These are phyloP conservation scores for Turritopsis rubra DNA, from an alignment of 30 jellyfish, hydroid and myxozoan species.

Conservation along the genomic window DNA sequence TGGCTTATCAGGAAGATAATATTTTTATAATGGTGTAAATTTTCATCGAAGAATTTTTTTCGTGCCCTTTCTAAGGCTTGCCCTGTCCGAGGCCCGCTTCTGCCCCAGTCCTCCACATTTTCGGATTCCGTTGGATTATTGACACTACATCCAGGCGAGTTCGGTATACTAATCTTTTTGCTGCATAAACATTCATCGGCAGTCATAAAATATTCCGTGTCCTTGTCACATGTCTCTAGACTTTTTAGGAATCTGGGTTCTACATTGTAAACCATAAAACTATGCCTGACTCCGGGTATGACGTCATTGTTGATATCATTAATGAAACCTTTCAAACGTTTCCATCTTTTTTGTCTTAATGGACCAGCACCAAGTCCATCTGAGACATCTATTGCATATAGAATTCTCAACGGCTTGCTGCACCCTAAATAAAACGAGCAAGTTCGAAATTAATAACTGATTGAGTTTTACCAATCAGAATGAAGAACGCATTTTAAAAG, in stretches of 20 bases:
- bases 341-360: slow-evolving; percentile 71
- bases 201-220: slow-evolving; percentile 79
- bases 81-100: slow-evolving; percentile 94
- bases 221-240: slow-evolving; percentile 79
- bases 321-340: slow-evolving; percentile 71
- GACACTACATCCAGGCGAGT: slow-evolving; percentile 67
- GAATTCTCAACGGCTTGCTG: slow-evolving; percentile 65
- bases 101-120: slow-evolving; percentile 93
- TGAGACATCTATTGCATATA: slow-evolving; percentile 88
- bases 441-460: too few relatives aligned
- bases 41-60: slow-evolving; percentile 31
- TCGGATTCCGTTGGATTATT: slow-evolving; percentile 80
- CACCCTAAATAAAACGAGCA: slow-evolving; percentile 44
- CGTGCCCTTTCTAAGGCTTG: slow-evolving; percentile 78
- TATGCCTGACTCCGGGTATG: slow-evolving; percentile 57
- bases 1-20: slow-evolving; percentile 82
- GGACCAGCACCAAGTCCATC: slow-evolving; percentile 95
- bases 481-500: too few relatives aligned
- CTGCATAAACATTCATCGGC: slow-evolving; percentile 86
- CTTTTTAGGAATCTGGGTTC: slow-evolving; percentile 75
- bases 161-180: slow-evolving; percentile 25
- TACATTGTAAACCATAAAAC: slow-evolving; percentile 79
- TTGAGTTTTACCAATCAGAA: too few relatives aligned
- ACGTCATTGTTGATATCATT: slow-evolving; percentile 51
- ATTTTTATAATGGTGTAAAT: slow-evolving; percentile 46